Base-by-base conservation (phyloP, 2,113 vertebrate species). In the Brachirus orientalis region DNA sequence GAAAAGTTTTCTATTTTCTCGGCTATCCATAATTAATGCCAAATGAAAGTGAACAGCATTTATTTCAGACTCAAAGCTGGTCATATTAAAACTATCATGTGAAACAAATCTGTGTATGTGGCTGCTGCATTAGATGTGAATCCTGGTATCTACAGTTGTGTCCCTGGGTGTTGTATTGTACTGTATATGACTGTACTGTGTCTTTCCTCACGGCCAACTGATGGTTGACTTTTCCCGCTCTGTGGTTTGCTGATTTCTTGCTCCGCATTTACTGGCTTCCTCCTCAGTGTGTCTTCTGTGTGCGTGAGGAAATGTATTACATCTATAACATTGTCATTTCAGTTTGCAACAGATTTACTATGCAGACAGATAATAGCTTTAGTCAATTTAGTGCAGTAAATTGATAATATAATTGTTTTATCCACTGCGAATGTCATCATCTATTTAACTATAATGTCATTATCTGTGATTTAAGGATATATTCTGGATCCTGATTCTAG, bases 131-230 rank as follows among this genome's bases (percentile, higher is more conserved):
- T 92, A 91, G 94, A 90, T 48, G 82, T 85, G 56, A 74, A 18
- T 85, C 45, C 69, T 92, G 95, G 95, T 96, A 96, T 95, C 95
- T 95, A 93, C 95, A 95, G 96, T 94, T 95, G 95, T 93, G 75
- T 93, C 90, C 91, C 89, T 94, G 90, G 89, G 88, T 94, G 95
- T 93, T 91, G 90, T 88, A 63, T 20, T 38, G 65, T 91, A 84
- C 36, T 36, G 69, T 91, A 85, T 89, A 55, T 82, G 33, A 79
- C 40, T 57, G 57, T 74, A 90, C 88, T 88, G 75, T 78, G 80
- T 90, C 76, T 88, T 85, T 40, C 87, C 88, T 87, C 91, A 86
- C 94, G 92, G 93, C 79, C 69, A 57, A 41, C 54, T 71, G 65
- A 91, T 87, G 66, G 67, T 83, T 91, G 92, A 91, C 92, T 91